phyloP scores from a whole-genome alignment of 2,113 vertebrate species.

The Lathamus discolor region DNA sequence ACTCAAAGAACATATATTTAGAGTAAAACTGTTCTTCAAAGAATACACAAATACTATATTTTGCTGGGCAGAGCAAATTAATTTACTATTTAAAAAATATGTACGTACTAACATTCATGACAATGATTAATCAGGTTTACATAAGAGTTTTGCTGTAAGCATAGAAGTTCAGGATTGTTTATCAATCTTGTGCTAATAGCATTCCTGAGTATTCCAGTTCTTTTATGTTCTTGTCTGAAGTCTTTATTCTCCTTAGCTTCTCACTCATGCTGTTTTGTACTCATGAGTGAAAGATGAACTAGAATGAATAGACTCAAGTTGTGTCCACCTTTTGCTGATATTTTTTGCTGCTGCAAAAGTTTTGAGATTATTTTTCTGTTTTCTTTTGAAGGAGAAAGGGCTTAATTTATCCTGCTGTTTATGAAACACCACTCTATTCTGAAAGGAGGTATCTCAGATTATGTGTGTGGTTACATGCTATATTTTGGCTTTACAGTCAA shows the following conservation, averaged over 20 bases:
- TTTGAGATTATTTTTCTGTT: background rate
- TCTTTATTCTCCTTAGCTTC: background rate
- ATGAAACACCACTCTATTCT: background rate
- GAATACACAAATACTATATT: background rate
- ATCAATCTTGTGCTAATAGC: background rate
- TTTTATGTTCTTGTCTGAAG: background rate
- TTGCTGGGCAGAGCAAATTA: background rate
- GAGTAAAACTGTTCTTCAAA: slow-evolving; percentile 5
- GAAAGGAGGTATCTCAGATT: background rate
- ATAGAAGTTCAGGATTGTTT: slow-evolving; percentile 15
- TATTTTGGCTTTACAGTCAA: background rate
- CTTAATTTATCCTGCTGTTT: background rate
- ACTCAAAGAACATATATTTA: background rate
- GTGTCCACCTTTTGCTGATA: background rate
- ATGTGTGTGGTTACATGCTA: background rate
- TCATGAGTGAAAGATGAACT: background rate
- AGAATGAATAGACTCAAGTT: background rate
- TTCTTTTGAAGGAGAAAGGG: background rate
- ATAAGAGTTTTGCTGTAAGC: background rate
- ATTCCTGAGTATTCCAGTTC: background rate
- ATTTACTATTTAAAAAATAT: background rate
- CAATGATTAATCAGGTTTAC: slow-evolving; percentile 38
- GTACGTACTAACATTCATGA: background rate
- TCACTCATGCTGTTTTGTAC: background rate
- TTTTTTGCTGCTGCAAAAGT: background rate